Percentiles rank a stretch among this genome's conserved stretches.
phyloP scores from a whole-genome alignment of 2,113 vertebrate genomes.

The Gymnobelideus leadbeateri region DNA sequence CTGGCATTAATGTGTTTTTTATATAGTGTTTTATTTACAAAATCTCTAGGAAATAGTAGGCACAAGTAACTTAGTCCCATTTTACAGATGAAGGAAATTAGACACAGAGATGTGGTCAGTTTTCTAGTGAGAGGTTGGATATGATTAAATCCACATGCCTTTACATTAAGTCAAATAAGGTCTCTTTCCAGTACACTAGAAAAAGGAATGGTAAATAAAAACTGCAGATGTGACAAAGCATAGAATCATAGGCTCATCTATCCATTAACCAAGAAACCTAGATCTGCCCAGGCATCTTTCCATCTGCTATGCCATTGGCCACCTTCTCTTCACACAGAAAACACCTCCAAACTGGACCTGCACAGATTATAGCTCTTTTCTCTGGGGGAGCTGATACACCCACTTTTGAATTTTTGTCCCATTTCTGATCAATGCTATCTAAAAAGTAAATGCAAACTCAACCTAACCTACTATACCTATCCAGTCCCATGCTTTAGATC shows the following conservation, averaged over 20 bases:
- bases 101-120: background rate
- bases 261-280: background rate
- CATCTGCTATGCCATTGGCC: background rate
- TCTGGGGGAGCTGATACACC: background rate
- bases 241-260: background rate
- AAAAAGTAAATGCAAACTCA: background rate
- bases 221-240: background rate
- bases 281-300: background rate
- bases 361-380: background rate
- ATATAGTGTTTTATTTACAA: background rate
- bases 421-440: background rate
- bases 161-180: background rate
- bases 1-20: background rate
- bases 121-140: background rate
- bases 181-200: background rate
- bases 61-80: background rate
- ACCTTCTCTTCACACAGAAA: background rate
- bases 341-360: background rate
- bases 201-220: background rate
- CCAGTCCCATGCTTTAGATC: background rate
- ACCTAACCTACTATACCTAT: background rate
- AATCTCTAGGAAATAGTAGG: background rate
- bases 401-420: background rate
- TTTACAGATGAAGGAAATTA: background rate
- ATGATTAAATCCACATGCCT: background rate